Conservation (phyloP, 1,140 invertebrate species). For the Rhyacophila brunnea region DNA sequence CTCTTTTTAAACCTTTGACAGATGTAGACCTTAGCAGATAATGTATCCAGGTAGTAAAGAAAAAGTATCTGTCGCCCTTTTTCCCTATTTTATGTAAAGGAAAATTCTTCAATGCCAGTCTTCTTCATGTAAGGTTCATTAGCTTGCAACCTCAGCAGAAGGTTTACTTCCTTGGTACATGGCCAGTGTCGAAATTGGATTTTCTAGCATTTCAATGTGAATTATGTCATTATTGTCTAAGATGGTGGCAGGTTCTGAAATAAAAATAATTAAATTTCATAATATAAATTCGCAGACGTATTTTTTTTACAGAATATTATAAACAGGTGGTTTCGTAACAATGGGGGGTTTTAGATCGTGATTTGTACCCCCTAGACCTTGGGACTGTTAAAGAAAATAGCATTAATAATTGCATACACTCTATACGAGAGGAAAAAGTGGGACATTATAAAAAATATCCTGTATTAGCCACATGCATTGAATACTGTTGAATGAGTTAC, state of each 20-base stretch:
- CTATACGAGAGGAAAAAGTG: neutral
- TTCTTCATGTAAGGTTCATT: no score
- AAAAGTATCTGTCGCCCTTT: no score
- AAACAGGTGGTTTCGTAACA: neutral
- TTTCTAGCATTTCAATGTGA: conserved; percentile 24
- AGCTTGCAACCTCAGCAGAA: no score
- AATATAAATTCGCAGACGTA: conserved; percentile 30
- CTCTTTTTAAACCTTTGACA: no score
- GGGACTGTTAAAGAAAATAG: neutral
- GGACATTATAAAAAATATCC: no score
- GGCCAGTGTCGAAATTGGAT: conserved; percentile 17
- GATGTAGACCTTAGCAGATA: no score
- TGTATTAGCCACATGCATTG: no score
- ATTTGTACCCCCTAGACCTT: neutral
- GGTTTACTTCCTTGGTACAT: conserved; percentile 13
- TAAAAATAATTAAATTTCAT: conserved; percentile 31
- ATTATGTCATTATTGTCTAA: conserved; percentile 49
- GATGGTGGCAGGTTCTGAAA: conserved; percentile 42
- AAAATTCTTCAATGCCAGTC: no score
- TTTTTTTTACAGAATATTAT: neutral
- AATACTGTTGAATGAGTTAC: no score
- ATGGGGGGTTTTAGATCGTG: neutral
- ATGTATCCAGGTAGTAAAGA: no score
- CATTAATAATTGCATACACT: neutral
- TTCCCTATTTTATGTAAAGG: no score